Conservation (phyloP, 2,888 invertebrate species). For the Drymonia ruficornis region DNA sequence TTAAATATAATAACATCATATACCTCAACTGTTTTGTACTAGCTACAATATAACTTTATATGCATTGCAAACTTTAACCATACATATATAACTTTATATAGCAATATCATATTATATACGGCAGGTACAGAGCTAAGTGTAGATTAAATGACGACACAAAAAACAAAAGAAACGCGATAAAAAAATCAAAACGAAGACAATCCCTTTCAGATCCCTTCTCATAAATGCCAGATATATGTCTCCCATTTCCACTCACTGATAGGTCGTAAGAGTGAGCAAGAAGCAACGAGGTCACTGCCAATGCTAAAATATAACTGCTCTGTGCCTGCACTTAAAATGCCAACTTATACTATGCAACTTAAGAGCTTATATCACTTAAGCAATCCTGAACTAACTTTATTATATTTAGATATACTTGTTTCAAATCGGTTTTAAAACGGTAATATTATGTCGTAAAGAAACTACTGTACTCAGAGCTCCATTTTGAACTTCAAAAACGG, state of each 20-base stretch:
- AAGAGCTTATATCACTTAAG: constrained; percentile 10
- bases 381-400: neutral
- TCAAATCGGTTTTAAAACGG: too few species aligned
- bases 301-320: neutral
- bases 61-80: constrained; percentile 62
- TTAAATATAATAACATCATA: constrained; percentile 27
- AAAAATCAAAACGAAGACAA: too few species aligned
- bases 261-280: too few species aligned
- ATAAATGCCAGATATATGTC: too few species aligned
- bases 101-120: constrained; percentile 10
- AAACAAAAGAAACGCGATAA: too few species aligned
- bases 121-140: neutral
- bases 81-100: constrained; percentile 38
- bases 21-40: constrained; percentile 52
- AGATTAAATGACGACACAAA: too few species aligned
- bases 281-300: too few species aligned
- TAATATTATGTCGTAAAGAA: too few species aligned
- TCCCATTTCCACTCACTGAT: too few species aligned
- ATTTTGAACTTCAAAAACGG: too few species aligned
- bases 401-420: neutral
- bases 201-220: too few species aligned
- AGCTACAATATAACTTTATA: constrained; percentile 53
- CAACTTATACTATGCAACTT: constrained; percentile 10
- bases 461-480: too few species aligned
- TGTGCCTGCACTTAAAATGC: constrained; percentile 1